phyloP scores from a whole-genome alignment of 2,113 vertebrate species.

The Hydropotes inermis region DNA sequence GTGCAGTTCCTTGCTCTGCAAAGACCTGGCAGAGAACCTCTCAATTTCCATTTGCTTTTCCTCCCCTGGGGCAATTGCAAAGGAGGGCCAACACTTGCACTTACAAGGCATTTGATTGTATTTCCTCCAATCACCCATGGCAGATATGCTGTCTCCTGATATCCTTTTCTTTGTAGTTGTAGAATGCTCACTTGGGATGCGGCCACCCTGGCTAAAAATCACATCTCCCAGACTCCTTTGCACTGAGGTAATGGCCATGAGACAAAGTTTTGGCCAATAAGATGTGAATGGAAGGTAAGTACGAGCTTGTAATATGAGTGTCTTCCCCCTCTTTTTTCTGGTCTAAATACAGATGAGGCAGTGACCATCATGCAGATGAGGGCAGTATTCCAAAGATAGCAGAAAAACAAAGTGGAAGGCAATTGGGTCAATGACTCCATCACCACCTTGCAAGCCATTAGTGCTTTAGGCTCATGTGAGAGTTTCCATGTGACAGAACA shows the following conservation, averaged over 20 bases:
- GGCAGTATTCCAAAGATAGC: neutral
- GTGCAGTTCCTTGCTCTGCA: neutral
- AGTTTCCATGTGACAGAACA: neutral
- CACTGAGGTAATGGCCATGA: neutral
- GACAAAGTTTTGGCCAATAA: neutral
- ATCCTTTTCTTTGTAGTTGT: neutral
- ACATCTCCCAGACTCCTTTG: neutral
- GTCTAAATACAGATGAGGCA: neutral
- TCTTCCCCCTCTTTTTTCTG: neutral
- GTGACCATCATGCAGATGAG: neutral
- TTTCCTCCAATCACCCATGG: neutral
- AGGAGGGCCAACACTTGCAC: neutral
- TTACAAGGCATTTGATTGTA: neutral
- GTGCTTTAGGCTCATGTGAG: neutral
- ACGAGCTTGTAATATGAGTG: neutral
- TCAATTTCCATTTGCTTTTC: neutral
- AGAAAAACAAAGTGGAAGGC: neutral
- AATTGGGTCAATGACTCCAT: rapidly evolving
- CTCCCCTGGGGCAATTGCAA: neutral
- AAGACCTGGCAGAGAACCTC: neutral
- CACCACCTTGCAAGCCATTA: neutral
- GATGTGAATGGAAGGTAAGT: neutral
- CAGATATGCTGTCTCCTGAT: neutral
- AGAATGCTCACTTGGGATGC: neutral
- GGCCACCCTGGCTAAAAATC: neutral